Conservation (phyloP, 1,140 invertebrate genomes). For the Lineus longissimus region DNA sequence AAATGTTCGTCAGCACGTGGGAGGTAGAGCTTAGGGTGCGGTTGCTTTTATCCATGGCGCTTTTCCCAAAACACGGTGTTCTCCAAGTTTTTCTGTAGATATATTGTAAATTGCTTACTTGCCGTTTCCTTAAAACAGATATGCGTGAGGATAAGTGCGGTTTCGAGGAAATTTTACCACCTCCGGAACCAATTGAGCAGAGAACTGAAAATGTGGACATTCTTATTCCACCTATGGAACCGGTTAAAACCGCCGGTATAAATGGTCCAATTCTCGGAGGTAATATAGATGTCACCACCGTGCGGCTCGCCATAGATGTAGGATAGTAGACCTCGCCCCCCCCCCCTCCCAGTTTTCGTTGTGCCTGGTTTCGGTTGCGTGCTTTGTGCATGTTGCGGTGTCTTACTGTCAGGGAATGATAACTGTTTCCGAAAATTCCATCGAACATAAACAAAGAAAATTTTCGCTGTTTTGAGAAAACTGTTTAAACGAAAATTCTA, state of each 20-base stretch:
- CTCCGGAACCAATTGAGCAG: slow-evolving; percentile 10
- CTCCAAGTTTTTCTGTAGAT: not conserved
- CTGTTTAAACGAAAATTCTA: too few relatives aligned
- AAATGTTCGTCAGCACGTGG: too few relatives aligned
- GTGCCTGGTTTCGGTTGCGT: not conserved
- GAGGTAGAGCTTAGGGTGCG: too few relatives aligned
- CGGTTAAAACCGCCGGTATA: not conserved
- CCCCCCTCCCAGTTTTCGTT: not conserved
- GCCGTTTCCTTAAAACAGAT: not conserved
- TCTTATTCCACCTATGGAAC: not conserved
- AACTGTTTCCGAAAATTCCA: too few relatives aligned
- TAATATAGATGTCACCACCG: not conserved
- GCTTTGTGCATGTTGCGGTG: too few relatives aligned
- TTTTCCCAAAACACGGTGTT: too few relatives aligned
- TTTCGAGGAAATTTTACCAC: slow-evolving; percentile 15
- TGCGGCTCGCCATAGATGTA: not conserved
- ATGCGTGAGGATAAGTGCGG: slow-evolving; percentile 14
- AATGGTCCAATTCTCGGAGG: slow-evolving; percentile 4
- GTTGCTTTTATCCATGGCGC: too few relatives aligned
- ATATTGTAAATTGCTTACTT: not conserved
- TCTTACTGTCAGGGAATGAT: not conserved
- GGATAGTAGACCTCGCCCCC: not conserved
- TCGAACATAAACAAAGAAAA: too few relatives aligned
- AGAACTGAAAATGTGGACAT: not conserved
- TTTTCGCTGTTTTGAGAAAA: too few relatives aligned